These are phyloP conservation scores for Agelastica alni DNA, from an alignment of 2,888 invertebrate species.

Conservation along the genomic window DNA sequence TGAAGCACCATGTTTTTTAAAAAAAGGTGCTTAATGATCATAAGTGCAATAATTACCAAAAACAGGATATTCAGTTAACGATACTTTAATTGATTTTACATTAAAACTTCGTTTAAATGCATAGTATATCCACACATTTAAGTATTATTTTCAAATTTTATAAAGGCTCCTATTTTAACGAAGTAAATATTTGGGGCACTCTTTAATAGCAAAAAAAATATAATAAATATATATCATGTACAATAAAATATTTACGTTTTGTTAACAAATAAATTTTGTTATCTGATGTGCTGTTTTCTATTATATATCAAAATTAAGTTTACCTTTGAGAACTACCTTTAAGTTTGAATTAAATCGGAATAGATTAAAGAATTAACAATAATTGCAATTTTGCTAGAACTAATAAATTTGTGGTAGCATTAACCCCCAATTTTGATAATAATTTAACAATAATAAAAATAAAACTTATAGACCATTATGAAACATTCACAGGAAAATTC, in stretches of 20 bases:
- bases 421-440: too few relatives aligned
- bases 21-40: constrained; percentile 8
- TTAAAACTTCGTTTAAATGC: constrained; percentile 5
- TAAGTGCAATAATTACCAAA: constrained; percentile 15
- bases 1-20: constrained; percentile 7
- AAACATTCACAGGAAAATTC: too few relatives aligned
- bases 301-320: constrained; percentile 1
- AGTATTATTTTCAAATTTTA: neutral
- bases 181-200: constrained; percentile 25
- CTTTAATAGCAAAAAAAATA: constrained; percentile 6
- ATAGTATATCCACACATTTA: neutral
- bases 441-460: too few relatives aligned
- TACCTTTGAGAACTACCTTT: neutral
- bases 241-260: constrained; percentile 21
- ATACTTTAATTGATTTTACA: constrained; percentile 1
- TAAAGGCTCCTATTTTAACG: constrained; percentile 2
- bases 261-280: constrained; percentile 26
- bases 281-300: neutral
- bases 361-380: neutral
- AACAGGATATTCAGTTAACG: constrained; percentile 1
- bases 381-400: neutral
- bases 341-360: neutral
- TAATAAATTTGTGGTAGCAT: too few relatives aligned
- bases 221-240: constrained; percentile 18
- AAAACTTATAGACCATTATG: too few relatives aligned